Evolutionary conservation across 2,888 invertebrate species (phyloP).

Genomic region (Agrypnus murinus): DNA sequence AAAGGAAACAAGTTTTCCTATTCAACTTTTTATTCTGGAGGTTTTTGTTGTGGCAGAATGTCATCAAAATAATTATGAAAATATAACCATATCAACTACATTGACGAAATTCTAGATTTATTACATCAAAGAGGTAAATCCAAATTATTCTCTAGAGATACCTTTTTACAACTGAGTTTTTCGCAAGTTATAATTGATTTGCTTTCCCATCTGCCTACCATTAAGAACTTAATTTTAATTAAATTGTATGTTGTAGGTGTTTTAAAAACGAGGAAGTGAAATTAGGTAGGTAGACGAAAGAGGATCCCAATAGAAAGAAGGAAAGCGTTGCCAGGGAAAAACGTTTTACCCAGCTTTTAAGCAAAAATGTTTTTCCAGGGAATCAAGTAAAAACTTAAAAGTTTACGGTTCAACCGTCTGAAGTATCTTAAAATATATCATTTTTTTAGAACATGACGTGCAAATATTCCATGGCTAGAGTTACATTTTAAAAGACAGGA

Average conservation of each 20-base stretch:
- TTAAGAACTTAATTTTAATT: background rate
- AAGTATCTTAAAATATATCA: conserved; percentile 27
- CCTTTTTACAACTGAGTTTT: background rate
- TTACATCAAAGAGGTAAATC: background rate
- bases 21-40: no score
- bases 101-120: background rate
- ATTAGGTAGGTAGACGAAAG: conserved; percentile 3
- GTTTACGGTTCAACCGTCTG: conserved; percentile 17
- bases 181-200: background rate
- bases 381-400: conserved; percentile 16
- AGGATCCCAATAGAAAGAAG: background rate
- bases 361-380: conserved; percentile 23
- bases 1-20: no score
- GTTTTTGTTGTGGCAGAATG: no score
- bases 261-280: background rate
- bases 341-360: conserved; percentile 14
- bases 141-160: background rate
- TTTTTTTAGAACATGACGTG: conserved; percentile 13
- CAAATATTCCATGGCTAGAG: background rate
- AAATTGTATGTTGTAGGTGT: background rate
- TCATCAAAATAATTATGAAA: no score
- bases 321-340: conserved; percentile 1
- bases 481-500: conserved; percentile 3
- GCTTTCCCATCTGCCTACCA: background rate
- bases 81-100: no score